Base-by-base conservation (phyloP, 1,140 invertebrate species). In the Samia ricini region DNA sequence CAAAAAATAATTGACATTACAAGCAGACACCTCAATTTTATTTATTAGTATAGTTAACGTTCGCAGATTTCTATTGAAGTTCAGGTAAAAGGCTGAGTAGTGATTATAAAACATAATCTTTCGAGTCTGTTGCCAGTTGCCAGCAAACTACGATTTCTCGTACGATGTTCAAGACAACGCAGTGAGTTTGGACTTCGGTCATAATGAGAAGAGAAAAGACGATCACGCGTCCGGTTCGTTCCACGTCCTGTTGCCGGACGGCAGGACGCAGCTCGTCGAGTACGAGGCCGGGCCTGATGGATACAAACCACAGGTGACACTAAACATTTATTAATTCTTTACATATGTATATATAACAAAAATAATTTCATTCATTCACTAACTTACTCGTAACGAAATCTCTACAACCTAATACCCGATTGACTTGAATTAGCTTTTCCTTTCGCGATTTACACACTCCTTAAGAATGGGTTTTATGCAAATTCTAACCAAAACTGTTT, bases 111-210 rank as follows among this genome's bases (percentile, higher is more conserved):
- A 12, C 15, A 12, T 15, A 42, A 42, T 12, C n/a, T 15, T 15
- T 42, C 15, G 33, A 2, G 50, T 12, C 22, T 22, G 7, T 52
- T 8, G 51, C 20, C 64, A 94, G 93, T 91, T 94, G 63, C 93
- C 93, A 42, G 93, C 92, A 5, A 94, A 94, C 77, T 95, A 95
- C 74, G 91, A 94, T 65, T 95, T 94, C 77, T 92, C 92, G 1
- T 94, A 94, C 76, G 92, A 93, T 64, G 93, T 94, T 12, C 91
- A 94, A 72, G 93, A 94, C 68, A 89, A 90, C 5, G 78, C 66
- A 0, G 88, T 89, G 1, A 93, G 91, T 19, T 64, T 93, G 15
- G 92, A 94, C 62, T 95, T 94, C 66, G 93, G 93, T 0, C 94
- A 94, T 76, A 91, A 91, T 12, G 94, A 95, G 74, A 92, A 92